Evolutionary conservation across 2,113 vertebrate genomes (phyloP).

Genomic region (Bos indicus): DNA sequence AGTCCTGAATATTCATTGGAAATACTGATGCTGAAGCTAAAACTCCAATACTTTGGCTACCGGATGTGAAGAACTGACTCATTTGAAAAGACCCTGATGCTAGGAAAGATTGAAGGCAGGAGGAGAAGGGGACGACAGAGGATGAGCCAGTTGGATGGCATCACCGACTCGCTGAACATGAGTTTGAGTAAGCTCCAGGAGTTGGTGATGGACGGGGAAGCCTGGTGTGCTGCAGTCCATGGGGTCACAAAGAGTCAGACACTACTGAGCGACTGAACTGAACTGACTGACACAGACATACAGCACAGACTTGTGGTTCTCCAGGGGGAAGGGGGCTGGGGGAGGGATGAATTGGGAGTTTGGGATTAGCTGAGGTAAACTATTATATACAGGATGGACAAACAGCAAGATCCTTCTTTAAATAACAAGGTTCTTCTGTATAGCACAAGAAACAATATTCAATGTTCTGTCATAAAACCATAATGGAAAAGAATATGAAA

Average conservation of each 20-base stretch:
- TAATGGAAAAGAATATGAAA: neutral
- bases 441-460: neutral
- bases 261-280: neutral
- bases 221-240: neutral
- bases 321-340: neutral
- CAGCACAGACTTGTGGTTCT: neutral
- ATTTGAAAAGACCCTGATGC: neutral
- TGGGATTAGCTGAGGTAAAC: neutral
- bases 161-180: neutral
- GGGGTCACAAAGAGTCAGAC: neutral
- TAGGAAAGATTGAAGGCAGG: neutral
- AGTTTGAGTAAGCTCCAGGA: neutral
- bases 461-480: neutral
- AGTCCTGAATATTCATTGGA: neutral
- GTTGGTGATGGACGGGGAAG: neutral
- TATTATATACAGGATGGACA: neutral
- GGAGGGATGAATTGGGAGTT: neutral
- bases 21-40: neutral
- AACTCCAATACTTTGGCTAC: neutral
- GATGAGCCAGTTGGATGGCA: neutral
- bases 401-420: neutral
- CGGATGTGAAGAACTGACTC: neutral
- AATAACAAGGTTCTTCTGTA: neutral
- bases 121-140: neutral
- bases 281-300: neutral